Evolutionary conservation across 1,140 invertebrate species (phyloP), one percentile per base, ranked within the genome.

Genomic region (Conus ventricosus): DNA sequence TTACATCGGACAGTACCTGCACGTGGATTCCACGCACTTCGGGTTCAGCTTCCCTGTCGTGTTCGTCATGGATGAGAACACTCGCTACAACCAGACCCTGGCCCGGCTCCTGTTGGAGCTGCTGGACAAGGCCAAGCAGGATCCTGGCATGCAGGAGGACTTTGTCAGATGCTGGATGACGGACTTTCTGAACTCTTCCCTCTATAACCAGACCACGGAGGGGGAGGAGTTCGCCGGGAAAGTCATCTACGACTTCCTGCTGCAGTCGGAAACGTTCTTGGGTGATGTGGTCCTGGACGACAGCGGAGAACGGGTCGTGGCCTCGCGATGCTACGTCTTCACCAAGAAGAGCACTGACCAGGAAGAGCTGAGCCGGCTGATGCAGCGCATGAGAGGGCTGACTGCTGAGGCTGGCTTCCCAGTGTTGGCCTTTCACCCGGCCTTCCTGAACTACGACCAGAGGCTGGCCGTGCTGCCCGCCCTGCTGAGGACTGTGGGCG

Each of bases 381-480:
- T 93, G 93, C 78, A 90, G 63, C 51, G 85, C 15, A 84, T 92
- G 81, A 85, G 93, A 23, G 84, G 90, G 23, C 71, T 92, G n/a
- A 91, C 92, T 1, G 78, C 89, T 51, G 80, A 88, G 20, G 92
- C 93, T 5, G 78, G 85, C 5, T 54, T 94, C 5, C 82, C 90
- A 23, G 89, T 92, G 20, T 89, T 92, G 39, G 91, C 91, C 17
- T 93, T 90, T 67, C 75, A 91, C 90, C 78, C 89, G 8, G 81
- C 90, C 10, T 94, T 93, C 88, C 87, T 92, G 17, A 91, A 87
- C 76, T 94, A 91, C 85, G 93, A 94, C 80, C 96, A 98, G 96
- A 99, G 99, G 93, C 97, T 99, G 91, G 96, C 99, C 23, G 98
- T 99, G 2, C 96, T 98, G 53, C 98, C 98, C 0, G 98, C 98